Conservation (phyloP, 2,113 vertebrate species). For the Pungitius pungitius region DNA sequence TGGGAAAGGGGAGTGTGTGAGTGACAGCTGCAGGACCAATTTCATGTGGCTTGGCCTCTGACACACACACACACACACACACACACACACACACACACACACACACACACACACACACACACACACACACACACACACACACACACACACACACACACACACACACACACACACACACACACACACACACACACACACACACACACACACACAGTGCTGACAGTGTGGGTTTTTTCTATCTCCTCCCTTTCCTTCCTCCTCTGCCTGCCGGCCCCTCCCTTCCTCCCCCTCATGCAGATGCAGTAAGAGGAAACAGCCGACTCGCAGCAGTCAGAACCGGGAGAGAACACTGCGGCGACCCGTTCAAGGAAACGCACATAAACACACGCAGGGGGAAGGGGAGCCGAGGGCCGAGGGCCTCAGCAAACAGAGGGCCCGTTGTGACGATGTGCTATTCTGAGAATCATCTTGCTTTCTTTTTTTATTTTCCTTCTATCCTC, state of each 20-base stretch:
- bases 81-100: constrained; percentile 29
- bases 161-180: constrained; percentile 17
- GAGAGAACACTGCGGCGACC: constrained; percentile 32
- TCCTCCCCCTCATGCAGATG: constrained; percentile 7
- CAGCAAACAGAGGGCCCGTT: constrained; percentile 55
- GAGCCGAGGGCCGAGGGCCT: constrained; percentile 38
- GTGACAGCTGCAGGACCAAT: constrained; percentile 28
- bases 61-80: constrained; percentile 27
- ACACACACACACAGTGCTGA: constrained; percentile 50
- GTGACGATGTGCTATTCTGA: constrained; percentile 62
- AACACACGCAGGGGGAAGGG: constrained; percentile 3
- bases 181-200: constrained; percentile 19
- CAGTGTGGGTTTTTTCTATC: constrained; percentile 47
- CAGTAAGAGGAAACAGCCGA: constrained; percentile 17
- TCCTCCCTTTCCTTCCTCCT: constrained; percentile 69
- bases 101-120: constrained; percentile 35
- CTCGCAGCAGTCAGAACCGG: constrained; percentile 40
- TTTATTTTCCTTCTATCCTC: constrained; percentile 25
- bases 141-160: constrained; percentile 29
- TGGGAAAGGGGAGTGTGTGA: neutral
- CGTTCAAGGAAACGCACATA: constrained; percentile 33
- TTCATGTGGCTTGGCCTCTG: neutral
- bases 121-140: constrained; percentile 30
- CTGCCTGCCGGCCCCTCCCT: neutral
- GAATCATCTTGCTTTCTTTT: constrained; percentile 38